These are phyloP conservation scores for Oostethus manadensis DNA, from an alignment of 2,113 vertebrate genomes.

Conservation along the genomic window DNA sequence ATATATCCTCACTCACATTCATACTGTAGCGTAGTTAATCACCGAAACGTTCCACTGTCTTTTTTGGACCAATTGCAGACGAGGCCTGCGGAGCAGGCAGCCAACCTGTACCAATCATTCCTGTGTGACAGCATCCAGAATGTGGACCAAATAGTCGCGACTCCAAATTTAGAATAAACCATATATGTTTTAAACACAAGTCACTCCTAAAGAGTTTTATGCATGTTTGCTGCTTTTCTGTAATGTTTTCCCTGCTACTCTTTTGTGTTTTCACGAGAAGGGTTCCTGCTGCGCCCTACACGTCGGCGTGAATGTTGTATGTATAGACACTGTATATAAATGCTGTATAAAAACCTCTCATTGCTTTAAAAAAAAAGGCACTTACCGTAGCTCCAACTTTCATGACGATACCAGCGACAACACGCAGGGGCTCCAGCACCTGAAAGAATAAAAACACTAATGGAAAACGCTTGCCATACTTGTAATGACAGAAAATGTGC, in stretches of 20 bases:
- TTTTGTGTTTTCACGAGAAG: slow-evolving; percentile 27
- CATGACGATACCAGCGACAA: slow-evolving; percentile 70
- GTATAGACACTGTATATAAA: slow-evolving; percentile 81
- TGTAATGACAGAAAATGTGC: slow-evolving; percentile 35
- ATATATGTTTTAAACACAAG: slow-evolving; percentile 64
- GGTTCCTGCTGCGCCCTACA: slow-evolving; percentile 39
- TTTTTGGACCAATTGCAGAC: slow-evolving; percentile 30
- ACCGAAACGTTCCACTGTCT: slow-evolving; percentile 14
- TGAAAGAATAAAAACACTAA: slow-evolving; percentile 69
- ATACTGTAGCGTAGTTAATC: slow-evolving; percentile 15
- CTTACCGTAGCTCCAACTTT: slow-evolving; percentile 69
- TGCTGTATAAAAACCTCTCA: slow-evolving; percentile 73
- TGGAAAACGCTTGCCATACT: slow-evolving; percentile 60
- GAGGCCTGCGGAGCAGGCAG: slow-evolving; percentile 75
- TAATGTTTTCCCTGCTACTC: slow-evolving; percentile 38
- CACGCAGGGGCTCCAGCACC: slow-evolving; percentile 65
- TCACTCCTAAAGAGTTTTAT: slow-evolving; percentile 66
- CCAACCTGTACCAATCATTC: slow-evolving; percentile 59
- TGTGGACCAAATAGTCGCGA: slow-evolving; percentile 46
- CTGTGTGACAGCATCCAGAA: slow-evolving; percentile 56
- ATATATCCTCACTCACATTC: slow-evolving; percentile 17
- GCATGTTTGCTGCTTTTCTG: slow-evolving; percentile 63
- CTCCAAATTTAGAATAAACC: slow-evolving; percentile 68
- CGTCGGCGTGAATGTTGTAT: slow-evolving; percentile 72
- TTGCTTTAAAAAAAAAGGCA: slow-evolving; percentile 64